These are phyloP conservation scores for Pollimyrus isidori DNA, from an alignment of 2,113 vertebrate genomes.

Conservation along the genomic window DNA sequence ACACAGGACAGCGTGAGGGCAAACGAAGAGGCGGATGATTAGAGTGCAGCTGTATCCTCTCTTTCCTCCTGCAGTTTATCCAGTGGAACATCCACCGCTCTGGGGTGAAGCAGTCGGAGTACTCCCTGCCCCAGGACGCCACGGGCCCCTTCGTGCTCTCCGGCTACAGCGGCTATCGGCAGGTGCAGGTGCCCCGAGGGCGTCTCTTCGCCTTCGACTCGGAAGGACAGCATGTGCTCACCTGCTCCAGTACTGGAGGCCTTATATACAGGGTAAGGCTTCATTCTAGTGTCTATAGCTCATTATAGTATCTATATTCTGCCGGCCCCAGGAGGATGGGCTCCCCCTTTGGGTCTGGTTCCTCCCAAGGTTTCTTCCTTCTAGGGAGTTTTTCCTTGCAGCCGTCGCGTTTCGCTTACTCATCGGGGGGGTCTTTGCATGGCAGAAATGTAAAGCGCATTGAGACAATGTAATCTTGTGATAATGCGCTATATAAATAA, in stretches of 20 bases:
- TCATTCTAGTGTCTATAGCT: not conserved
- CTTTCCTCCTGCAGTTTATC: conserved; percentile 70
- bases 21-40: not conserved
- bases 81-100: conserved; percentile 98
- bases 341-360: no score
- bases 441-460: no score
- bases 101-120: conserved; percentile 83
- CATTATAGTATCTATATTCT: no score
- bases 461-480: no score
- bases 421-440: no score
- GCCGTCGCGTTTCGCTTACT: no score
- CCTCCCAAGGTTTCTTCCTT: no score
- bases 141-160: conserved; percentile 90
- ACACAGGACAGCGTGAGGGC: not conserved
- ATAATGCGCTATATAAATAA: no score
- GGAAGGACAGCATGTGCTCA: conserved; percentile 87
- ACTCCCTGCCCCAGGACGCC: conserved; percentile 73
- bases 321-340: no score
- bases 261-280: conserved; percentile 77
- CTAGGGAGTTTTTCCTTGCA: no score
- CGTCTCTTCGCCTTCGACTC: conserved; percentile 94
- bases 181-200: conserved; percentile 87
- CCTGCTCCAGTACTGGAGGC: conserved; percentile 78
- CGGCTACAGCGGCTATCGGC: conserved; percentile 91
- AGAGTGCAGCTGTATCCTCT: not conserved